Evolutionary conservation across 2,888 invertebrate species (phyloP).

Genomic region (Eulithis prunata): DNA sequence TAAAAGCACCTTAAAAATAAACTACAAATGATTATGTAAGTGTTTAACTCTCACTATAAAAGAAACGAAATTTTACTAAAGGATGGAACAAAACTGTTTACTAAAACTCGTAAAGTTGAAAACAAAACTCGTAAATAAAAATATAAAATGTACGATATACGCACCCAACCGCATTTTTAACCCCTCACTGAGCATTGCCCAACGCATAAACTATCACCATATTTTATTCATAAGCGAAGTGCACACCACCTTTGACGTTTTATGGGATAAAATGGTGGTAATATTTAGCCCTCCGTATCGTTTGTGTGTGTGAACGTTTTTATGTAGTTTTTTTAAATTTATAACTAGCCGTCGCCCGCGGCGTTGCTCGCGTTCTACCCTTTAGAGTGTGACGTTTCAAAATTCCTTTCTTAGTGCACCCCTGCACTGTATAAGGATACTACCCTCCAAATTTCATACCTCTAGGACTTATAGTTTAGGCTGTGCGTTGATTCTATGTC

Average conservation of each 20-base stretch:
- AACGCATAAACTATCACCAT: constrained; percentile 61
- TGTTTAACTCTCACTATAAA: background rate
- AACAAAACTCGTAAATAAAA: constrained; percentile 8
- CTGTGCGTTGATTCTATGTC: too few relatives aligned
- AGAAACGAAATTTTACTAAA: background rate
- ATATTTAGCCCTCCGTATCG: constrained; percentile 51
- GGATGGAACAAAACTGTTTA: background rate
- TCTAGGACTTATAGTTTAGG: too few relatives aligned
- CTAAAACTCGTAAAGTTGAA: constrained; percentile 7
- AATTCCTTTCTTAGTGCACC: too few relatives aligned
- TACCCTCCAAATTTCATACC: too few relatives aligned
- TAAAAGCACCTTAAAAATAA: background rate
- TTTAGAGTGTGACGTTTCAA: too few relatives aligned
- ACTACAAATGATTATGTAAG: background rate
- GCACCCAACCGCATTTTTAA: constrained; percentile 55
- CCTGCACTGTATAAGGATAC: too few relatives aligned
- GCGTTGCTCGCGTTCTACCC: too few relatives aligned
- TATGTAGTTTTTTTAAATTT: background rate
- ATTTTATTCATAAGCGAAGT: constrained; percentile 72
- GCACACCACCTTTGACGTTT: constrained; percentile 61
- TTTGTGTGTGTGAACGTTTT: constrained; percentile 6
- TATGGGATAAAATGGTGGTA: constrained; percentile 56
- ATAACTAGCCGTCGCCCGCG: too few relatives aligned
- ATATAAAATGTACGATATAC: constrained; percentile 18
- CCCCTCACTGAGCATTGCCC: constrained; percentile 62